Evolutionary conservation across 2,797 vertebrate species (phyloP).

Genomic region (Chiroxiphia lanceolata): DNA sequence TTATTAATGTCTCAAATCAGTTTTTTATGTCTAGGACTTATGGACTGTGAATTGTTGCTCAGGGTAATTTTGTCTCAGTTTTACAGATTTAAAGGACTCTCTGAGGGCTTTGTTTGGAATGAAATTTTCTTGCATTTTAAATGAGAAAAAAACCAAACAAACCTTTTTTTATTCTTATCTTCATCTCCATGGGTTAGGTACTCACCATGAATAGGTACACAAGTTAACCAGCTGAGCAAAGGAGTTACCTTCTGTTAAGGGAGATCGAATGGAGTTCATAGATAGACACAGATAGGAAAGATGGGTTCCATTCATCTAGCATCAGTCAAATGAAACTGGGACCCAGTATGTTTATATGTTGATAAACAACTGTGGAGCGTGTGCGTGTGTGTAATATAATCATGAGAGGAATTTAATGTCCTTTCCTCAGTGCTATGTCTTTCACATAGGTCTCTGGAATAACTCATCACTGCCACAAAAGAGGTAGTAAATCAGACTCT

Average conservation of each 20-base stretch:
- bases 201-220: not conserved
- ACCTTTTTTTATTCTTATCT: not conserved
- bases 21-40: not conserved
- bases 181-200: not conserved
- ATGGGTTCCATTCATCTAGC: not conserved
- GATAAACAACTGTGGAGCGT: not conserved
- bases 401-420: not conserved
- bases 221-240: not conserved
- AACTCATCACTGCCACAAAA: too few species aligned
- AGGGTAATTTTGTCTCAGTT: not conserved
- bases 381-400: not conserved
- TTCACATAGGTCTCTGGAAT: not conserved
- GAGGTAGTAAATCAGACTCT: too few species aligned
- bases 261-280: not conserved
- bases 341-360: not conserved
- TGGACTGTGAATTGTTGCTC: not conserved
- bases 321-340: not conserved
- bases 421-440: not conserved
- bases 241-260: not conserved
- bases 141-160: fast-evolving
- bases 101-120: not conserved
- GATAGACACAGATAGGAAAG: not conserved
- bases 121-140: not conserved
- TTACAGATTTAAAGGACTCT: not conserved
- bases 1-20: not conserved